These are phyloP conservation scores for Coronaproctus castanopsis DNA, from an alignment of 2,888 invertebrate species.

Conservation along the genomic window DNA sequence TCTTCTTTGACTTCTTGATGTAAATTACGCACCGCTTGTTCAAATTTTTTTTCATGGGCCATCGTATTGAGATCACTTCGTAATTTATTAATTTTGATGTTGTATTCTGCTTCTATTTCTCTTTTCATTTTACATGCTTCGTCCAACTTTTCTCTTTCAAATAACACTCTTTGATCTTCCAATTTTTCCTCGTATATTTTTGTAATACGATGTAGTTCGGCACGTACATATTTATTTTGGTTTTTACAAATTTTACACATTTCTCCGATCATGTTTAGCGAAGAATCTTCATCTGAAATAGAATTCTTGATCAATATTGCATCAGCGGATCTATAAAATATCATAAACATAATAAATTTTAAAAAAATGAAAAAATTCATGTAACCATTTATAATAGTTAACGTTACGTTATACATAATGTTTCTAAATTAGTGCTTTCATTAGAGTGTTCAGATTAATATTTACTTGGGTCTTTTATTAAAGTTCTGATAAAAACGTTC, in stretches of 20 bases:
- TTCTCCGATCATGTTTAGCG: too few species aligned
- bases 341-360: too few species aligned
- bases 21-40: constrained; percentile 2
- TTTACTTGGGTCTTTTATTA: neutral
- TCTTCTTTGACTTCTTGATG: constrained; percentile 7
- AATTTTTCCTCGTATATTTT: neutral
- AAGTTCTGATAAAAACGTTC: neutral
- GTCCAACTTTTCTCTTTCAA: neutral
- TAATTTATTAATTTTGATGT: constrained; percentile 1
- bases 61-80: constrained; percentile 4
- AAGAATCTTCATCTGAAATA: neutral
- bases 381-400: too few species aligned
- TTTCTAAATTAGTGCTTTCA: too few species aligned
- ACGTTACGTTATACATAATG: too few species aligned
- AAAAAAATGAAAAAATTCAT: too few species aligned
- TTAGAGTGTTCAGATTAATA: too few species aligned
- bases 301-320: neutral
- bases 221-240: neutral
- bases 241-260: too few species aligned
- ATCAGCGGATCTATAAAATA: neutral
- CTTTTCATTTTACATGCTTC: constrained; percentile 6
- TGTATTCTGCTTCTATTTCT: constrained; percentile 4
- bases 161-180: neutral
- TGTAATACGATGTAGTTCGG: neutral
- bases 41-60: constrained; percentile 4